phyloP scores from a whole-genome alignment of 2,888 invertebrate genomes.

The Sturmia bella region DNA sequence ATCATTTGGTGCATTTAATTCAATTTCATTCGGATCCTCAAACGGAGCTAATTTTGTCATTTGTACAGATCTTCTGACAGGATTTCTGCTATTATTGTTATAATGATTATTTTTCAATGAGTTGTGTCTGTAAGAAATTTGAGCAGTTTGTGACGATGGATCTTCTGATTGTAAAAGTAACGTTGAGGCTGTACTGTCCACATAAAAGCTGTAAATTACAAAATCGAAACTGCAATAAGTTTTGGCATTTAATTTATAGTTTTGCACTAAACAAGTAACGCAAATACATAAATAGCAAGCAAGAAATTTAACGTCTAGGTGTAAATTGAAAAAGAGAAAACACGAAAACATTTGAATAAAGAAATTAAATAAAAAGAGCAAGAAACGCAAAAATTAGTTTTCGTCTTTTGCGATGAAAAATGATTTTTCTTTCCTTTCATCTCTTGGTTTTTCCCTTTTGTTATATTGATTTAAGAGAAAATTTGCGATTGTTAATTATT shows the following conservation, averaged over 20 bases:
- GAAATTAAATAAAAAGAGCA: not conserved
- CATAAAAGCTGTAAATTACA: conserved; percentile 57
- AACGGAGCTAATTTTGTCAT: conserved; percentile 73
- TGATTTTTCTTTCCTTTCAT: no score
- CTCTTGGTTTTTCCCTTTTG: no score
- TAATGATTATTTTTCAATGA: conserved; percentile 69
- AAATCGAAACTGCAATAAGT: conserved; percentile 8
- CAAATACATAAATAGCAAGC: not conserved
- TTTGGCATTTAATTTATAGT: not conserved
- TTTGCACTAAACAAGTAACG: not conserved
- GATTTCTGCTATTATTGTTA: conserved; percentile 47
- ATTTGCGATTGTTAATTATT: no score
- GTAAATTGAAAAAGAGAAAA: conserved; percentile 26
- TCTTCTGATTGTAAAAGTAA: conserved; percentile 72
- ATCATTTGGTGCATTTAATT: conserved; percentile 73
- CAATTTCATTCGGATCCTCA: conserved; percentile 53
- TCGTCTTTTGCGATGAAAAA: no score
- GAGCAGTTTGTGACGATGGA: conserved; percentile 45
- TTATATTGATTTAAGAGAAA: no score
- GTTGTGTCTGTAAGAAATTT: conserved; percentile 46
- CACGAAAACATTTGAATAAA: not conserved
- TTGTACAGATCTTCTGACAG: conserved; percentile 70
- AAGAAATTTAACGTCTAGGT: conserved; percentile 33
- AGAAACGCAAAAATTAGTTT: no score
- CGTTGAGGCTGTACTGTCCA: conserved; percentile 74